Evolutionary conservation across 2,888 invertebrate genomes (phyloP).

Genomic region (Rosalia funebris): DNA sequence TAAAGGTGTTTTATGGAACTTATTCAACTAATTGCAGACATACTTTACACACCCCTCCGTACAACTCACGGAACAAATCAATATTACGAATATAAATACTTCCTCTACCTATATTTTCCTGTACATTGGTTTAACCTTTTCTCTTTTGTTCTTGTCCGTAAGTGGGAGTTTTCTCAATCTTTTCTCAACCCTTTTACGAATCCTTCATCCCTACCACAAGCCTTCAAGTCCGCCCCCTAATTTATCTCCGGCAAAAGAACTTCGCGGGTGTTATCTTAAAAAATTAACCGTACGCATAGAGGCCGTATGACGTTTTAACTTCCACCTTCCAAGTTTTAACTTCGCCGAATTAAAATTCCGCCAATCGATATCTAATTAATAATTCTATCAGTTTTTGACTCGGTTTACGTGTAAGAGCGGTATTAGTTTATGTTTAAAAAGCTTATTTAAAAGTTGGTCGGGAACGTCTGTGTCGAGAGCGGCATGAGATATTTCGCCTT

Average conservation of each 20-base stretch:
- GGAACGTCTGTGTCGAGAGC: background rate
- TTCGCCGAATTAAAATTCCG: slow-evolving; percentile 27
- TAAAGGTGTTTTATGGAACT: too few relatives aligned
- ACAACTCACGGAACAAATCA: slow-evolving; percentile 31
- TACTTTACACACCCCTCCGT: too few relatives aligned
- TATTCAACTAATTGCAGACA: too few relatives aligned
- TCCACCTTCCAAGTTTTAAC: slow-evolving; percentile 2
- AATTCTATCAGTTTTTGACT: slow-evolving; percentile 30
- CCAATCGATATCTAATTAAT: slow-evolving; percentile 30
- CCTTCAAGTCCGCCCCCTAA: slow-evolving; percentile 32
- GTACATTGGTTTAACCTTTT: slow-evolving; percentile 44
- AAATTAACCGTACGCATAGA: slow-evolving; percentile 11
- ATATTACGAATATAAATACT: slow-evolving; percentile 36
- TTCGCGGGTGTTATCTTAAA: slow-evolving; percentile 22
- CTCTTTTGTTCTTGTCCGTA: slow-evolving; percentile 42
- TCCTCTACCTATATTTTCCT: slow-evolving; percentile 31
- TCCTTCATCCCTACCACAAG: slow-evolving; percentile 35
- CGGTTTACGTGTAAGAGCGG: slow-evolving; percentile 15
- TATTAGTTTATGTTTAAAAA: slow-evolving; percentile 24
- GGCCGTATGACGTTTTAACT: slow-evolving; percentile 5
- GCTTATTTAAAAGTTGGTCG: slow-evolving; percentile 14
- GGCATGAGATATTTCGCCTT: background rate
- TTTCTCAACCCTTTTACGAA: slow-evolving; percentile 48
- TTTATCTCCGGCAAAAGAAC: slow-evolving; percentile 32
- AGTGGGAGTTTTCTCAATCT: slow-evolving; percentile 49